Evolutionary conservation across 2,888 invertebrate species (phyloP).

Genomic region (Diplazon laetatorius): DNA sequence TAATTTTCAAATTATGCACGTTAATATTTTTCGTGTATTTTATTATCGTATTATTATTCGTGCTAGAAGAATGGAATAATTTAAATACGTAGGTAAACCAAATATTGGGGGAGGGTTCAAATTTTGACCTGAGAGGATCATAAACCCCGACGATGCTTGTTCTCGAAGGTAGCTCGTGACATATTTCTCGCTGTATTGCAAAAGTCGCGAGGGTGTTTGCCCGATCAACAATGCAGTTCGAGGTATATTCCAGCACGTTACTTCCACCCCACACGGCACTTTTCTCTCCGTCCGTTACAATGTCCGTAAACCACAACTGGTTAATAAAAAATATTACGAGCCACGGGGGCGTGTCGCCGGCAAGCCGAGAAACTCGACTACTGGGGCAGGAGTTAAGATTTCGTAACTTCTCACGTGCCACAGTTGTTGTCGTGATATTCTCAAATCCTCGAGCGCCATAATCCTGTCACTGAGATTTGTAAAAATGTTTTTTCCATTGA

Average conservation of each 20-base stretch:
- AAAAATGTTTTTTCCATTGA: no score
- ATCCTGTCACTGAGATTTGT: background rate
- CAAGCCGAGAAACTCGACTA: conserved; percentile 38
- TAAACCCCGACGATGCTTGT: conserved; percentile 29
- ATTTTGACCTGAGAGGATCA: conserved; percentile 8
- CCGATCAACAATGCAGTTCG: conserved; percentile 76
- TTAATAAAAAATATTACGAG: conserved; percentile 77
- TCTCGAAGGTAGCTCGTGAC: conserved; percentile 70
- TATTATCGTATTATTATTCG: background rate
- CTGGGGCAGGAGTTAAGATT: conserved; percentile 33
- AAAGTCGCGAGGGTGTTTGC: conserved; percentile 69
- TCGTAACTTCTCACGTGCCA: conserved; percentile 38
- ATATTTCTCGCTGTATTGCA: conserved; percentile 71
- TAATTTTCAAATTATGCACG: background rate
- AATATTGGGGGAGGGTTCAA: background rate
- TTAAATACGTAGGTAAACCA: background rate
- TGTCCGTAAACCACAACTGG: conserved; percentile 73
- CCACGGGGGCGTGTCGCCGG: conserved; percentile 64
- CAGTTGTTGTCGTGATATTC: conserved; percentile 27
- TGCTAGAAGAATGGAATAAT: background rate
- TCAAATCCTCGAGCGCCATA: conserved; percentile 23
- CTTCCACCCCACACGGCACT: conserved; percentile 37
- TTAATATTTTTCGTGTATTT: background rate
- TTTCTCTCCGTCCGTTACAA: conserved; percentile 52
- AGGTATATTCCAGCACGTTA: conserved; percentile 46